Conservation (phyloP, 92 coral and sea anemone species). For the Meandrina meandrites region DNA sequence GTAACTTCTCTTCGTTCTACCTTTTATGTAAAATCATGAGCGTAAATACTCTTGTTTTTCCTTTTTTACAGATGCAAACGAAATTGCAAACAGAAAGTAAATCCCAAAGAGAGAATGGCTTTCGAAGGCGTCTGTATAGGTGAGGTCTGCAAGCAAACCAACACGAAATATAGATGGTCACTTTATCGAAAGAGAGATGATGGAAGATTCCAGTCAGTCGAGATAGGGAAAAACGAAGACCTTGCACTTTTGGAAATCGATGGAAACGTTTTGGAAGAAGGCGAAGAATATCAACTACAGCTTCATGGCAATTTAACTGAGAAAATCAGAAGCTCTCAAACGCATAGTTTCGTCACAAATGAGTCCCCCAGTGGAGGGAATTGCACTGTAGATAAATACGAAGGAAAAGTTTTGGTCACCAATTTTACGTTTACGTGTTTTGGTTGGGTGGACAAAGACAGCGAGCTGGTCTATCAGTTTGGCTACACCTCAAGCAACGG, state of each 20-base stretch:
- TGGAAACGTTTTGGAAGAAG: not conserved
- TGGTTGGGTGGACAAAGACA: slow-evolving; percentile 83
- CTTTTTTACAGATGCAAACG: slow-evolving; percentile 55
- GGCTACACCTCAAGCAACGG: slow-evolving; percentile 62
- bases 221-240: not conserved
- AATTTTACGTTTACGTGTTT: slow-evolving; percentile 74
- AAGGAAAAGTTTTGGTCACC: slow-evolving; percentile 77
- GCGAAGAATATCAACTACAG: slow-evolving; percentile 13
- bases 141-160: slow-evolving; percentile 46
- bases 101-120: slow-evolving; percentile 29
- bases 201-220: not conserved
- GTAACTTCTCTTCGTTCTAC: no score
- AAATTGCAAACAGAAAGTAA: slow-evolving; percentile 56
- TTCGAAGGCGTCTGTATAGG: slow-evolving; percentile 59
- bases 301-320: slow-evolving; percentile 16
- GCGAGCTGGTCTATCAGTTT: slow-evolving; percentile 71
- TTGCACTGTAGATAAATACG: slow-evolving; percentile 59
- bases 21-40: no score
- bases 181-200: slow-evolving; percentile 21
- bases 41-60: no score
- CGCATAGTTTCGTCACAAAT: slow-evolving; percentile 53
- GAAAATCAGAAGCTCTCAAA: not conserved
- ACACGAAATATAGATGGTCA: slow-evolving; percentile 6
- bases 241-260: slow-evolving; percentile 7
- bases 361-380: slow-evolving; percentile 80